Evolutionary conservation across 2,113 vertebrate genomes (phyloP), one percentile per base, ranked within the genome.

Genomic region (Salvelinus fontinalis): DNA sequence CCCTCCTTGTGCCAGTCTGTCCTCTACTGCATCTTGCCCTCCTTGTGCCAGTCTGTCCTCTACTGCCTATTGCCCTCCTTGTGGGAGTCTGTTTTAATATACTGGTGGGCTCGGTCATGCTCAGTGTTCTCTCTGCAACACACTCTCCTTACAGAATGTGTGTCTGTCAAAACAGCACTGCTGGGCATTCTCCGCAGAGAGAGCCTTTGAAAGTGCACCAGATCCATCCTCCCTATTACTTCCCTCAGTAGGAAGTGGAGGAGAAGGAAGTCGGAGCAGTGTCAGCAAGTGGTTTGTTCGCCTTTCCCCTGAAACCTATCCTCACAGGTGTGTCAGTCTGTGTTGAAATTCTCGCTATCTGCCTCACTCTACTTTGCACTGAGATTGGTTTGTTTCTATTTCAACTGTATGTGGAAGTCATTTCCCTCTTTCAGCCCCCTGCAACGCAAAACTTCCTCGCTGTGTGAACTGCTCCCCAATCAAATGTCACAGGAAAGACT

Each of bases 401-500:
- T 67, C 51, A 67, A 11, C 49, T 14, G 18, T 75, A 60, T 67
- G 69, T 34, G 22, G 59, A 76, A 76, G 78, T 77, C 68, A 80
- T 82, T 18, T 77, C 79, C 70, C 71, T 29, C 70, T 79, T 81
- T 76, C 81, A 54, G 24, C 77, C 78, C 67, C 78, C 82, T 62
- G 73, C 77, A 69, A 80, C 60, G 82, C 74, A 81, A 78, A 82
- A 67, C 80, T 77, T 77, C 73, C 82, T 81, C 74, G 77, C 84
- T 79, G 82, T 57, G 4, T 24, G 79, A 78, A 64, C 76, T 29
- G 70, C 76, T 81, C 75, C 77, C 70, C 74, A 76, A 76, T 75
- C 74, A 80, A 71, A 48, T 71, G 39, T 54, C n/a, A 29, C 70
- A 26, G 71, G 74, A 71, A 81, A 74, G n/a, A 18, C 73, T 82